Base-by-base conservation (phyloP, 2,113 vertebrate species). In the Sander lucioperca region DNA sequence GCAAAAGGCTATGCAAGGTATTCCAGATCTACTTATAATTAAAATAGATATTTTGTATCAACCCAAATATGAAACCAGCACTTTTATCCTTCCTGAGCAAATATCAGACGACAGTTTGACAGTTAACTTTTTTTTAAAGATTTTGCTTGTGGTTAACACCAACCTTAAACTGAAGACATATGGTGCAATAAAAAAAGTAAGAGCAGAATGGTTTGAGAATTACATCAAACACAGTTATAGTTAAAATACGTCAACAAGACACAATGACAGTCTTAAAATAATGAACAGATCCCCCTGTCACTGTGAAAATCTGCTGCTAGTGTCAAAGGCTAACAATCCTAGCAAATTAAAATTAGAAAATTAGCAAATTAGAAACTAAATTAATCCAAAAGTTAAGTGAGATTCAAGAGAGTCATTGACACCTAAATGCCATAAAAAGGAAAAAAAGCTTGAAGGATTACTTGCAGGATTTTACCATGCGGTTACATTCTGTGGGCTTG, bases 401-500 rank as follows among this genome's bases (percentile, higher is more conserved):
- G 30, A 58, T 57, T 78, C 0, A 33, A 66, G 19, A 48, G 45
- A 51, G 50, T 25, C n/a, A 27, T 12, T 66, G 7, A 77, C 48
- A 6, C 4, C 18, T 50, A 21, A 77, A 61, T 72, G 74, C 63
- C 43, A 47, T 36, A n/a, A 63, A 71, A 69, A 39, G 21, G 39
- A 45, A 27, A 21, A 10, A 12, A 19, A 70, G 27, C 8, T 74
- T 81, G 66, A 77, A 50, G 68, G 83, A 85, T 65, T 48, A 45
- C 56, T 13, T 27, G 8, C 3, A 7, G 43, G 61, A 64, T 62
- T 83, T 54, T 18, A 51, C 70, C 78, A 61, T 5, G 36, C 16
- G 71, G 74, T 80, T 77, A 78, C 77, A 73, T 54, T 79, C 47
- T 1, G 67, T 7, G 23, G 61, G 67, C 77, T 80, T 77, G 75